A percentile compares a stretch with the other conserved stretches of the same genome.
These are phyloP conservation scores for Drosophila athabasca DNA, from an alignment of 1,140 invertebrate genomes.

Conservation along the genomic window DNA sequence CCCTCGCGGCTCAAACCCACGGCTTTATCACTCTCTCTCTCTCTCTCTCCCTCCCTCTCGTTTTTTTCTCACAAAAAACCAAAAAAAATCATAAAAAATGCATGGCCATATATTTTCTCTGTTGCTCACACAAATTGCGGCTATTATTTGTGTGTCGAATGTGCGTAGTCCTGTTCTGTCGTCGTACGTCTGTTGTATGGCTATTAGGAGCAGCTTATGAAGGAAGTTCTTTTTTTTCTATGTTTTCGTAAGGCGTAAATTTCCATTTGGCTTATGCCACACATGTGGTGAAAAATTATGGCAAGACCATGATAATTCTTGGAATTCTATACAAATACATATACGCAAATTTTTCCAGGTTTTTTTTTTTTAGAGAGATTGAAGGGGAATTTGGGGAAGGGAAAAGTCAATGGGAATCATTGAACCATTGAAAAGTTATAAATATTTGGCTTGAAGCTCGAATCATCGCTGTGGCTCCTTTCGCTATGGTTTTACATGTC, in stretches of 20 bases:
- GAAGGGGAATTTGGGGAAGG: too few relatives aligned
- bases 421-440: too few relatives aligned
- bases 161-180: background rate
- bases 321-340: too few relatives aligned
- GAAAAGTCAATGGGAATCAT: too few relatives aligned
- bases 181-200: conserved; percentile 23
- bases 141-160: conserved; percentile 39
- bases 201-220: conserved; percentile 38
- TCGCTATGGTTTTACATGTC: too few relatives aligned
- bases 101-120: conserved; percentile 59
- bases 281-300: conserved; percentile 22
- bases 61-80: conserved; percentile 19
- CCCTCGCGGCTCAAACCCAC: conserved; percentile 11
- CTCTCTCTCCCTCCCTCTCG: conserved; percentile 19
- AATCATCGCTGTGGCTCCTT: too few relatives aligned
- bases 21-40: background rate
- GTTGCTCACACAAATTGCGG: conserved; percentile 48
- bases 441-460: too few relatives aligned
- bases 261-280: conserved; percentile 38
- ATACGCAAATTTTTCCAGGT: too few relatives aligned
- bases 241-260: background rate
- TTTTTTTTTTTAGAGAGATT: too few relatives aligned
- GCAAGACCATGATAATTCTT: background rate
- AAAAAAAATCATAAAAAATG: conserved; percentile 51
- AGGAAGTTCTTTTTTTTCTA: conserved; percentile 20